Evolutionary conservation across 2,888 invertebrate genomes (phyloP), one percentile per base, ranked within the genome.

Genomic region (Pristionchus japonicus): DNA sequence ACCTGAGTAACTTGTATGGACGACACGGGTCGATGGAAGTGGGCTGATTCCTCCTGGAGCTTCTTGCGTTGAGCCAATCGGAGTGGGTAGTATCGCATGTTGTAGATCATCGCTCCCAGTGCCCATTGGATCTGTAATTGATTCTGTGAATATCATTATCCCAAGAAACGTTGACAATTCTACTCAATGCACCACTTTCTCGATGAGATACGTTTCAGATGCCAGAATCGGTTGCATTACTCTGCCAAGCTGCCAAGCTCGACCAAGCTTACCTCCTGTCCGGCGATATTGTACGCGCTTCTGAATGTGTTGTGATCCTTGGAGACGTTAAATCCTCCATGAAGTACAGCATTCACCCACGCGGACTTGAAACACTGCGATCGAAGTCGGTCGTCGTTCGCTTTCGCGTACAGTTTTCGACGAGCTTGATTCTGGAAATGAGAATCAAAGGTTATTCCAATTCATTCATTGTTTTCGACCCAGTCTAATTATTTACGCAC

Each of bases 311-410:
- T 91, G 90, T 94, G 95, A 17, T 89, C 90, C 70, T 93, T 92
- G 17, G 95, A 95, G 88, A 96, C 95, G 37, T 94, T 93, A 57
- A 96, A 94, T 3, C 96, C 96, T 82, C 95, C 93, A 91, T 96
- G 96, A 31, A 96, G 93, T 23, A 95, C 95, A 13, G 95, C 94
- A 20, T 95, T 92, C 87, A 96, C 93, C 96, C 96, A 96, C 0
- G 95, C 95, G 15, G 95, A 95, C 92, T 96, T 96, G 93, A 96
- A 96, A 92, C 96, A 96, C 91, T 96, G 95, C 52, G 94, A 95
- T 93, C 94, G 90, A 15, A 94, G 89, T 17, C 94, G 87, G 61
- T 93, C 93, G 17, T 91, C 92, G 85, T 93, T 92, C 13, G 94
- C 93, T 49, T 92, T 90, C 20, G 92, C 92, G 82, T 93, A 94